phyloP scores from a whole-genome alignment of 2,888 invertebrate species.

The Eucera pruinosa region DNA sequence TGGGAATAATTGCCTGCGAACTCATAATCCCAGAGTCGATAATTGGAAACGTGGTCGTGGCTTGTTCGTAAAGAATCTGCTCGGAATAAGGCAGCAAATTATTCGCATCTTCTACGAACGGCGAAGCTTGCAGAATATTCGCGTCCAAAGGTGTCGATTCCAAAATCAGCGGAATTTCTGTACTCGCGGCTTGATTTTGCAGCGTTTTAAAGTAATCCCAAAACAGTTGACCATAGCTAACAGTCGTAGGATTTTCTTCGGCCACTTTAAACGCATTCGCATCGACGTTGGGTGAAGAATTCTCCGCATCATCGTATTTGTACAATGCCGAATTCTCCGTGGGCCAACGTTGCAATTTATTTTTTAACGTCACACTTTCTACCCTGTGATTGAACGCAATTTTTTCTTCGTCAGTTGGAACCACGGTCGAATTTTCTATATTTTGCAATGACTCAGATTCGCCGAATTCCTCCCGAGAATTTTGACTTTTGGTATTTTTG shows the following conservation, averaged over 20 bases:
- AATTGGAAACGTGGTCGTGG: slow-evolving; percentile 6
- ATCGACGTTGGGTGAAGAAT: neutral
- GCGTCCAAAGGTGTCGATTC: slow-evolving; percentile 50
- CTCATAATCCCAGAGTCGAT: neutral
- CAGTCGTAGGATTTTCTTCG: slow-evolving; percentile 47
- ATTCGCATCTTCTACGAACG: neutral
- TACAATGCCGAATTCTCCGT: neutral
- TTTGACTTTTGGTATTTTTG: neutral
- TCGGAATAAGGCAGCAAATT: neutral
- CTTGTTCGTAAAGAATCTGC: neutral
- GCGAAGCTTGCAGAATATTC: neutral
- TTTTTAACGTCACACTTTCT: neutral
- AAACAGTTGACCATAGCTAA: slow-evolving; percentile 71
- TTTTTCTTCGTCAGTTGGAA: neutral
- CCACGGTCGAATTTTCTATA: neutral
- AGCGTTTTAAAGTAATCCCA: slow-evolving; percentile 73
- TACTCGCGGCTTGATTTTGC: slow-evolving; percentile 60
- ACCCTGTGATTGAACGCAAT: neutral
- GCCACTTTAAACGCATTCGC: neutral
- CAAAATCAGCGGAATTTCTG: neutral
- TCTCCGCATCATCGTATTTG: neutral
- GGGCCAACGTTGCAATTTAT: neutral
- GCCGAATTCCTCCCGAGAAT: neutral
- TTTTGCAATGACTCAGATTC: neutral
- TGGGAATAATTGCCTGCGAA: neutral